Conservation (phyloP, 2,797 vertebrate genomes). For the Protosalanx chinensis region DNA sequence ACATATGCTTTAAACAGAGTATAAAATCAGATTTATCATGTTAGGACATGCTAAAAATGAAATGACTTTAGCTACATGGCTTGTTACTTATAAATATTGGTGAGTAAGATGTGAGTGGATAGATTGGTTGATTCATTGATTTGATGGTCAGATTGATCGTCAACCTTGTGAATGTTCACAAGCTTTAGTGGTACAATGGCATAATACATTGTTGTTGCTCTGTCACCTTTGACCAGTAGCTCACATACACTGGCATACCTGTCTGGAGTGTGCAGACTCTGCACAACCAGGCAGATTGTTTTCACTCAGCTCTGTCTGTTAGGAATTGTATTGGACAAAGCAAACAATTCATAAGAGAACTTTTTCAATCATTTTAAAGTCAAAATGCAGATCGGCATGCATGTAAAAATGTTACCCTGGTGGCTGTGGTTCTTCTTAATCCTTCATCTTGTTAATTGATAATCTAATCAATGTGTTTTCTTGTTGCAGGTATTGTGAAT, state of each 20-base stretch:
- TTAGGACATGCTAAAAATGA: too few relatives aligned
- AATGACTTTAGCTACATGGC: too few relatives aligned
- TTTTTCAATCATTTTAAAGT: not conserved
- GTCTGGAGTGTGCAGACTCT: not conserved
- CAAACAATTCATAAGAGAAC: not conserved
- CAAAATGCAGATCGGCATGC: not conserved
- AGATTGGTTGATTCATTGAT: not conserved
- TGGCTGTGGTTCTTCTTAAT: not conserved
- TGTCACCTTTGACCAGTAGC: not conserved
- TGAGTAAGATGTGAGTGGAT: too few relatives aligned
- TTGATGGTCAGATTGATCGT: not conserved
- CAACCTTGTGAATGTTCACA: constrained; percentile 1
- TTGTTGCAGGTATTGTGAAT: constrained; percentile 66
- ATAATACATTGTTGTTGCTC: not conserved
- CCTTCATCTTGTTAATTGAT: not conserved
- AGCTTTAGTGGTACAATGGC: not conserved
- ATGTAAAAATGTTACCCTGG: not conserved
- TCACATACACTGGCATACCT: not conserved
- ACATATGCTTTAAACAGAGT: too few relatives aligned
- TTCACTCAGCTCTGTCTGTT: not conserved
- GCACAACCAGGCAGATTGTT: not conserved
- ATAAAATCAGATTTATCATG: too few relatives aligned
- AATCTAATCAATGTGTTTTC: not conserved
- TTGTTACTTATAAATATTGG: too few relatives aligned
- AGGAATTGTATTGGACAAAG: not conserved